These are phyloP conservation scores for Amphiura filiformis DNA, from an alignment of 35 echinoderm and acorn worm species.

Conservation along the genomic window DNA sequence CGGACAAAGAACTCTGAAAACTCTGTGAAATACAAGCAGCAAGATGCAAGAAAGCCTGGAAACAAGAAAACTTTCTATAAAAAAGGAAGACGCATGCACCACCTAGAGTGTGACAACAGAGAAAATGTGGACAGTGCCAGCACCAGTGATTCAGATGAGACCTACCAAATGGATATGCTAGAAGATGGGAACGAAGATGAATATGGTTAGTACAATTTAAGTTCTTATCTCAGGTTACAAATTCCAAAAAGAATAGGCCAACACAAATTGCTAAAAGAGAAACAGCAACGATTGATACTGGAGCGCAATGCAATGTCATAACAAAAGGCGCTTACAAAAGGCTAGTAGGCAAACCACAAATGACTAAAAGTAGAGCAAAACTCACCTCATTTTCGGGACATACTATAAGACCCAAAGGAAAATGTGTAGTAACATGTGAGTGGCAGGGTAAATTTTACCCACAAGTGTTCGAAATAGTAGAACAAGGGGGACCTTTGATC, in stretches of 20 bases:
- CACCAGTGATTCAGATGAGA: not conserved
- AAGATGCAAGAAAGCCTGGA: too few species aligned
- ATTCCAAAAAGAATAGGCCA: too few species aligned
- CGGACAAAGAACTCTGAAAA: not conserved
- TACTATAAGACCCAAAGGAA: not conserved
- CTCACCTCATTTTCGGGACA: not conserved
- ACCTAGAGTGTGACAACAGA: not conserved
- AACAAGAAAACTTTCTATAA: too few species aligned
- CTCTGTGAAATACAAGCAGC: too few species aligned
- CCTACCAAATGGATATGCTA: not conserved
- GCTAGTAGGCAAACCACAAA: not conserved
- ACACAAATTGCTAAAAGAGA: not conserved
- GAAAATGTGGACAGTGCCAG: not conserved
- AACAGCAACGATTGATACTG: not conserved
- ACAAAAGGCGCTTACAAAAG: not conserved
- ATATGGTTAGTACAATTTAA: not conserved
- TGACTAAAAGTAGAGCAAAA: not conserved
- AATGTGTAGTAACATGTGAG: not conserved
- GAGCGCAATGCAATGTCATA: not conserved
- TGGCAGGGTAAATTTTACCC: not conserved
- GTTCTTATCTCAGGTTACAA: too few species aligned
- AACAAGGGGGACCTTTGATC: not conserved
- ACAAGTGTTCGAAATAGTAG: not conserved
- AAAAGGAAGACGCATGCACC: too few species aligned
- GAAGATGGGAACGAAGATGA: not conserved